Conservation (phyloP, 2,797 vertebrate species). For the Phaenicophaeus curvirostris region DNA sequence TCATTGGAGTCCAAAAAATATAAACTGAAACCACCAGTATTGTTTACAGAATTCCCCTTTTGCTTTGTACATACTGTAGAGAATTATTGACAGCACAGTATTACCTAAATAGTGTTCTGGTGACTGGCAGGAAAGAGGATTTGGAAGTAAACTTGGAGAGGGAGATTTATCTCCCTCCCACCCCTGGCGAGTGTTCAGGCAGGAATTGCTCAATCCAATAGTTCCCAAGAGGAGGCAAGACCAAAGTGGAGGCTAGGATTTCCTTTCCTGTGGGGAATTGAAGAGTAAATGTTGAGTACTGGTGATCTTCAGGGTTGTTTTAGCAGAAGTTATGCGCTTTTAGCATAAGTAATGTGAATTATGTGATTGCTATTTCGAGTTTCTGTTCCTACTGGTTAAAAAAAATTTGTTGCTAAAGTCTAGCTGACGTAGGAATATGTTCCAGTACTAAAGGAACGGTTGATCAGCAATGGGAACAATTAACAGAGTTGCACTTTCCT, state of each 20-base stretch:
- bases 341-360: not conserved
- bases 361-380: not conserved
- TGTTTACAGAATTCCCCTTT: not conserved
- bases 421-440: not conserved
- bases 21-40: not conserved
- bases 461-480: not conserved
- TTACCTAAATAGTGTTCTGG: not conserved
- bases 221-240: not conserved
- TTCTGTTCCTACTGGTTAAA: not conserved
- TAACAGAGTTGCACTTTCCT: not conserved
- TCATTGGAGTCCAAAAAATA: not conserved
- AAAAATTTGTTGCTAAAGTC: not conserved
- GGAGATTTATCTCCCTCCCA: not conserved
- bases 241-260: not conserved
- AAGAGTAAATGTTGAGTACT: not conserved
- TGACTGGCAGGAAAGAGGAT: not conserved
- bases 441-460: not conserved
- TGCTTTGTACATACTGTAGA: fast-evolving
- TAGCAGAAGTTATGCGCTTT: too few relatives aligned
- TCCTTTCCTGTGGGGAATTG: not conserved
- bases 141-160: not conserved
- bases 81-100: not conserved
- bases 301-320: not conserved
- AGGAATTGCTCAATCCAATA: not conserved
- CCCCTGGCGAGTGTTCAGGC: not conserved